phyloP scores from a whole-genome alignment of 2,888 invertebrate genomes.

The Aphelenchoides bicaudatus region DNA sequence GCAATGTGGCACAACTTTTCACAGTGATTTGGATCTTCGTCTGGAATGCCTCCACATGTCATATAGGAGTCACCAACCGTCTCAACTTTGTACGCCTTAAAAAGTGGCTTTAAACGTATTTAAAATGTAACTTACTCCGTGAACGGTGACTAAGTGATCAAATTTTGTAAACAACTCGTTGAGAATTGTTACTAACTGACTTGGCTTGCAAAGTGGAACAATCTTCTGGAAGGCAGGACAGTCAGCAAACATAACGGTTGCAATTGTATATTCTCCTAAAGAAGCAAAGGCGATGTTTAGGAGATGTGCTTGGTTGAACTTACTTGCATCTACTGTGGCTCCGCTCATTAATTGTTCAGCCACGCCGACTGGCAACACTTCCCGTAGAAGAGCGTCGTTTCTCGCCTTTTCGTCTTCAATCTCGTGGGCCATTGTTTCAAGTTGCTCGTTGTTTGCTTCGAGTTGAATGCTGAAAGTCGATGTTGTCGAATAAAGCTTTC shows the following conservation, averaged over 20 bases:
- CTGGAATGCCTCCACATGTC: constrained; percentile 51
- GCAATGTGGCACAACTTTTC: constrained; percentile 59
- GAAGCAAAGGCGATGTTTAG: background rate
- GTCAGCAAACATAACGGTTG: constrained; percentile 62
- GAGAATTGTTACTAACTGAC: constrained; percentile 61
- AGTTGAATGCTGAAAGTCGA: constrained; percentile 58
- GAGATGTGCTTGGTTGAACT: too few species aligned
- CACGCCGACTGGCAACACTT: constrained; percentile 61
- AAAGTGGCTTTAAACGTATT: constrained; percentile 4
- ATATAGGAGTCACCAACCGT: constrained; percentile 56
- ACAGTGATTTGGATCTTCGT: constrained; percentile 56
- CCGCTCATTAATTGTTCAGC: constrained; percentile 58
- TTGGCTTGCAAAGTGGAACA: constrained; percentile 59
- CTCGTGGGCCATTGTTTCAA: constrained; percentile 59
- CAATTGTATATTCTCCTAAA: constrained; percentile 47
- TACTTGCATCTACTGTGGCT: constrained; percentile 56
- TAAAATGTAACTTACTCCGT: constrained; percentile 28
- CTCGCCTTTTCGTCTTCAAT: constrained; percentile 56
- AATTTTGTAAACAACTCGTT: constrained; percentile 62
- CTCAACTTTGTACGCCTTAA: constrained; percentile 52
- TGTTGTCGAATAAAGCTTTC: background rate
- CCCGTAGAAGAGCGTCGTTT: constrained; percentile 54
- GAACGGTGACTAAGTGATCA: constrained; percentile 47
- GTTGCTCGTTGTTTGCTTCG: constrained; percentile 61
- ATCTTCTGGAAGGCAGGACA: constrained; percentile 62